Conservation (phyloP, 92 coral and sea anemone genomes). For the Parazoanthus swiftii region DNA sequence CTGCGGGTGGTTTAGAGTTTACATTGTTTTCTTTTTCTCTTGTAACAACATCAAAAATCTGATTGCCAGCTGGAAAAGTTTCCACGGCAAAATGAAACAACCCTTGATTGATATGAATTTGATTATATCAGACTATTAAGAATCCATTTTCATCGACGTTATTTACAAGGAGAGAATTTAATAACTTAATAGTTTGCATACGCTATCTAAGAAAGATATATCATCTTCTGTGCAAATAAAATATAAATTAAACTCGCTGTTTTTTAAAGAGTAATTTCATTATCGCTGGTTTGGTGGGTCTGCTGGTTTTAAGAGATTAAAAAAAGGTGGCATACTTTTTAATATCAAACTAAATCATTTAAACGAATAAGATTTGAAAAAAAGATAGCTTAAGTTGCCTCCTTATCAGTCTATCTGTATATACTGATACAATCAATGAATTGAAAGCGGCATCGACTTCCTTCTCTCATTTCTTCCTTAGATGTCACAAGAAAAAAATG, state of each 20-base stretch:
- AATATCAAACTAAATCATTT: background rate
- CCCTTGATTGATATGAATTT: slow-evolving; percentile 1
- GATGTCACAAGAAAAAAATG: too few species aligned
- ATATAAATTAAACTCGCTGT: too few species aligned
- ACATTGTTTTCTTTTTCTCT: background rate
- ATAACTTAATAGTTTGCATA: slow-evolving; percentile 13
- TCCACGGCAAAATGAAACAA: slow-evolving; percentile 29
- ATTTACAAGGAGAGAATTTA: slow-evolving; percentile 21
- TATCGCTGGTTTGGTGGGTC: background rate
- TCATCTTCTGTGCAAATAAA: too few species aligned
- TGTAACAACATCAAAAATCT: background rate
- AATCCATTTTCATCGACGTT: slow-evolving; percentile 3
- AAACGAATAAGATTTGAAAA: background rate
- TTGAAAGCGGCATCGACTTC: too few species aligned
- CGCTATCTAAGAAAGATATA: background rate
- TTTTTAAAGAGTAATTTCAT: background rate
- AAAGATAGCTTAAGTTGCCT: too few species aligned
- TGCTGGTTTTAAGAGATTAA: background rate
- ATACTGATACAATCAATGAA: too few species aligned
- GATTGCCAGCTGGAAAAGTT: slow-evolving; percentile 15
- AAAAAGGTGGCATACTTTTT: too few species aligned
- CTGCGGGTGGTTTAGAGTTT: slow-evolving; percentile 5
- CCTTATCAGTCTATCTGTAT: too few species aligned
- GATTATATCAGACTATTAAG: background rate
- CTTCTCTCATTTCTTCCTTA: too few species aligned